phyloP scores from a whole-genome alignment of 2,888 invertebrate species.

The Tanaodytes sp. region DNA sequence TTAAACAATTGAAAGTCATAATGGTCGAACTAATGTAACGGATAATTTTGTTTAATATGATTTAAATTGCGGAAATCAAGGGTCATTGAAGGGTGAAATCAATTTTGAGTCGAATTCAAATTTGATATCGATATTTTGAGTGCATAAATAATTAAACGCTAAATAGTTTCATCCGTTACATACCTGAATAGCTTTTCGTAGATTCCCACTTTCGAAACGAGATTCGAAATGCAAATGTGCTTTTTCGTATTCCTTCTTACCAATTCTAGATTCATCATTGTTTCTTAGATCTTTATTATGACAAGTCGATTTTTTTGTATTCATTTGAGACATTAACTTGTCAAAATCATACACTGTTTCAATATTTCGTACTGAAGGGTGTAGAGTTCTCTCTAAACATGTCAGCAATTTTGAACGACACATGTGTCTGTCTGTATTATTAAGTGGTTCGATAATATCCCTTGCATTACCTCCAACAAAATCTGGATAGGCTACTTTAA shows the following conservation, averaged over 20 bases:
- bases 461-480: constrained; percentile 77
- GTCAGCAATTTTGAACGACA: constrained; percentile 78
- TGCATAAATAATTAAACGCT: too few species aligned
- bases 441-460: constrained; percentile 77
- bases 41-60: too few species aligned
- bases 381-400: constrained; percentile 80
- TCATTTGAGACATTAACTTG: constrained; percentile 65
- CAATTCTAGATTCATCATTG: constrained; percentile 63
- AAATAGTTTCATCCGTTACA: too few species aligned
- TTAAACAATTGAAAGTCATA: too few species aligned
- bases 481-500: constrained; percentile 85
- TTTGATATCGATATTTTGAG: too few species aligned
- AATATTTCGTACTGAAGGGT: constrained; percentile 77
- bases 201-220: constrained; percentile 89
- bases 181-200: constrained; percentile 87
- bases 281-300: constrained; percentile 58
- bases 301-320: constrained; percentile 24
- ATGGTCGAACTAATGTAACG: too few species aligned
- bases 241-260: constrained; percentile 63
- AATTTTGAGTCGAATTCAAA: too few species aligned
- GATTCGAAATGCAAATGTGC: constrained; percentile 82
- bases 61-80: too few species aligned
- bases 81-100: too few species aligned
- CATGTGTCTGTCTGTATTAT: constrained; percentile 75
- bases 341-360: constrained; percentile 84